Evolutionary conservation across 1,140 invertebrate genomes (phyloP).

Genomic region (Agrypnia vestita): DNA sequence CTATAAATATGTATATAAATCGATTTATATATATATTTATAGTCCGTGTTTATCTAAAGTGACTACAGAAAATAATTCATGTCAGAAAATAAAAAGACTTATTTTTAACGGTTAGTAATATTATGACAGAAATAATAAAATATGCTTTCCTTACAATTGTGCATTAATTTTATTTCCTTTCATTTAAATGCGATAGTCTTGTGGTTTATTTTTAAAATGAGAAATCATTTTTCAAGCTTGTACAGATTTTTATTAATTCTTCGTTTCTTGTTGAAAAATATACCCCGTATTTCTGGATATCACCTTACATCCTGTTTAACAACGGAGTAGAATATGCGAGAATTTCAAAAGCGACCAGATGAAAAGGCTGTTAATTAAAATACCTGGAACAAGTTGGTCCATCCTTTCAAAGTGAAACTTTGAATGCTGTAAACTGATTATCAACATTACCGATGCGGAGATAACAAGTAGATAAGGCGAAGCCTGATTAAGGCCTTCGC

Average conservation of each 20-base stretch:
- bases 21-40: too few relatives aligned
- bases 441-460: constrained; percentile 42
- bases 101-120: too few relatives aligned
- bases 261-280: constrained; percentile 15
- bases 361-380: constrained; percentile 46
- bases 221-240: not conserved
- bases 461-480: constrained; percentile 38
- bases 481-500: constrained; percentile 26
- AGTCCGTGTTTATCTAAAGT: too few relatives aligned
- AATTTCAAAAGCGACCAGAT: constrained; percentile 20
- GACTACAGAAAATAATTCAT: too few relatives aligned
- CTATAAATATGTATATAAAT: too few relatives aligned
- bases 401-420: constrained; percentile 38
- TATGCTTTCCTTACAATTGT: too few relatives aligned
- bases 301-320: constrained; percentile 45
- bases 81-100: too few relatives aligned
- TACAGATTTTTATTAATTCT: constrained; percentile 7
- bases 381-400: constrained; percentile 38
- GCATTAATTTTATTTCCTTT: too few relatives aligned
- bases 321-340: constrained; percentile 22
- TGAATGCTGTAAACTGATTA: constrained; percentile 48
- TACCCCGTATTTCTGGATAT: not conserved
- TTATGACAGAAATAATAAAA: too few relatives aligned
- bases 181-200: too few relatives aligned
- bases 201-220: constrained; percentile 6